phyloP scores from a whole-genome alignment of 2,113 vertebrate genomes.

The Brienomyrus longianalis region DNA sequence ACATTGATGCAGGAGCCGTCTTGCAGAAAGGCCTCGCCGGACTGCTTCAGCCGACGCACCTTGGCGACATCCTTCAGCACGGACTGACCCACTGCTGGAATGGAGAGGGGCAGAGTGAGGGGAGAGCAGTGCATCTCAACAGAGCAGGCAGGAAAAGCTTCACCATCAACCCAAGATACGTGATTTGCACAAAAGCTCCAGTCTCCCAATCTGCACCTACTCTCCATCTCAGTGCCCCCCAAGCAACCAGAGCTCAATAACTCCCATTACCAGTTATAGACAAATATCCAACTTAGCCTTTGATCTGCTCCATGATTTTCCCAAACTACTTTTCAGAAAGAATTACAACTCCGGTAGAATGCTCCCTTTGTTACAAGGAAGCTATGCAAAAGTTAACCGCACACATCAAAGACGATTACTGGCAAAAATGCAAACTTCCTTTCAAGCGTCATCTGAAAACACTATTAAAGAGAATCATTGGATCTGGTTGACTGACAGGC shows the following conservation, averaged over 20 bases:
- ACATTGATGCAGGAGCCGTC: constrained; percentile 97
- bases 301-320: not conserved
- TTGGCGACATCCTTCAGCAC: constrained; percentile 93
- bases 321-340: not conserved
- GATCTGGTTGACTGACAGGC: not conserved
- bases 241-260: not conserved
- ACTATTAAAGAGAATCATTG: not conserved
- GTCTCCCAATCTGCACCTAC: not conserved
- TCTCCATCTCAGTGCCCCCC: not conserved
- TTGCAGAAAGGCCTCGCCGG: constrained; percentile 94
- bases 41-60: constrained; percentile 92
- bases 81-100: constrained; percentile 78
- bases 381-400: not conserved
- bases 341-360: not conserved
- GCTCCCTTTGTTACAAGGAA: not conserved
- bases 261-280: not conserved
- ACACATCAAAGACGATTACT: not conserved
- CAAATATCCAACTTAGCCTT: not conserved
- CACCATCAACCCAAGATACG: not conserved
- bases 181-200: not conserved
- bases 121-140: not conserved
- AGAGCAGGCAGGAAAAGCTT: not conserved
- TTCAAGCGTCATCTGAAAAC: not conserved
- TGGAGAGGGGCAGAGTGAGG: not conserved
- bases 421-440: not conserved